Evolutionary conservation across 2,113 vertebrate genomes (phyloP).

Genomic region (Rynchops niger): DNA sequence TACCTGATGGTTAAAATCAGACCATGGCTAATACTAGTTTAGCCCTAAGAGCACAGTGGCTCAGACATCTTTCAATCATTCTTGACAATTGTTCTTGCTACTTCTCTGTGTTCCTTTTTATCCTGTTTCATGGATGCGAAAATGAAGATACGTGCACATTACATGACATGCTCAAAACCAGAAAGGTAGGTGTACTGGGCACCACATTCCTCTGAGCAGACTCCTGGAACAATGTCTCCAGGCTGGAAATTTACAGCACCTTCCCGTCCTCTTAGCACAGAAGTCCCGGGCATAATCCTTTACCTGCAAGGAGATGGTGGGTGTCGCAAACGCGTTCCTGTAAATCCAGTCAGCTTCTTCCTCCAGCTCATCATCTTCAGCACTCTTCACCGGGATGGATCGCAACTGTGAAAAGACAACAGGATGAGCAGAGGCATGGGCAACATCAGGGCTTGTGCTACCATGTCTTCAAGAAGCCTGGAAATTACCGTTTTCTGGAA

Average conservation of each 20-base stretch:
- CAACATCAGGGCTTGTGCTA: neutral
- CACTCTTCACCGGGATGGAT: conserved; percentile 88
- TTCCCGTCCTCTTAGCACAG: neutral
- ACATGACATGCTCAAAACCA: neutral
- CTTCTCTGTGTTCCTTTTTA: neutral
- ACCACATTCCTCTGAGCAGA: neutral
- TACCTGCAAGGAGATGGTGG: conserved; percentile 97
- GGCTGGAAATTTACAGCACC: neutral
- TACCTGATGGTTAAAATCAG: neutral
- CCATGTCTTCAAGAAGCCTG: neutral
- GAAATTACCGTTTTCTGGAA: neutral
- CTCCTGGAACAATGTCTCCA: neutral
- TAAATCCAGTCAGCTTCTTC: conserved; percentile 99
- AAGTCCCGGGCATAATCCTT: neutral
- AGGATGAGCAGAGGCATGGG: neutral
- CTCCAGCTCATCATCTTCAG: conserved; percentile 96
- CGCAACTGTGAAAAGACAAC: conserved; percentile 78
- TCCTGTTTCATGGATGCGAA: neutral
- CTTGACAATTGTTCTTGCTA: neutral
- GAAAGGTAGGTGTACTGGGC: neutral
- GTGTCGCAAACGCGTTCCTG: conserved; percentile 94
- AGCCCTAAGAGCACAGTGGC: neutral
- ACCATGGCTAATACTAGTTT: neutral
- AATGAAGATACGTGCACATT: accelerated
- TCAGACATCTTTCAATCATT: neutral